Evolutionary conservation across 2,113 vertebrate genomes (phyloP), one percentile per base, ranked within the genome.

Genomic region (Megaleporinus macrocephalus): DNA sequence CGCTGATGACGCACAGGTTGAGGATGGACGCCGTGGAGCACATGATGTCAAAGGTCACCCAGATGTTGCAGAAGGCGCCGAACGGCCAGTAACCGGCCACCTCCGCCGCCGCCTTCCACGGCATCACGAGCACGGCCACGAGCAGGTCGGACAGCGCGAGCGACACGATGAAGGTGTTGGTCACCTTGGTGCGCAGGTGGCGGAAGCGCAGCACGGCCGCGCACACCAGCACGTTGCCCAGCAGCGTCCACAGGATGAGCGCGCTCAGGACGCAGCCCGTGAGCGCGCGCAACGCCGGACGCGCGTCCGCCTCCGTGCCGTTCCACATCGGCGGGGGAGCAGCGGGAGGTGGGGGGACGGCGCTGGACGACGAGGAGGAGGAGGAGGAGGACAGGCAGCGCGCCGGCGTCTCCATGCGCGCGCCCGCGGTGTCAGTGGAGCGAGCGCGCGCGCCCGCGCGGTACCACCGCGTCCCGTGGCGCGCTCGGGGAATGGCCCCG

Each of bases 31-130:
- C 97, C 0, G 98, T 99, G 88, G 96, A 98, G 87, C 97, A 99
- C 97, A 96, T 98, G 86, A 98, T 99, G 90, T 99, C 98, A 24
- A 98, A 99, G 61, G 97, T 97, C 86, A 99, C 96, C 97, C 97
- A 99, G 65, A 97, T 57, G 66, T 96, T 95, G 77, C 97, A 99
- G 92, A 98, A 99, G 65, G 93, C 90, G 53, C 97, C 97, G 41
- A 99, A 99, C 6, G 98, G 98, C 98, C 98, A 99, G 83, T 96
- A 96, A 0, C 97, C 96, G 0, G 95, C 95, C 81, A 99, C 96
- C 82, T 99, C 97, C 0, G 96, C 94, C 36, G 95, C 96, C 0
- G 97, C 97, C 90, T 98, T 98, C 98, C 98, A 99, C 4, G 98
- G 97, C 98, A 98, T 99, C 76, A 99, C 97, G 22, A 99, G 92